Conservation (phyloP, 2,797 vertebrate genomes). For the Lutjanus campechanus region DNA sequence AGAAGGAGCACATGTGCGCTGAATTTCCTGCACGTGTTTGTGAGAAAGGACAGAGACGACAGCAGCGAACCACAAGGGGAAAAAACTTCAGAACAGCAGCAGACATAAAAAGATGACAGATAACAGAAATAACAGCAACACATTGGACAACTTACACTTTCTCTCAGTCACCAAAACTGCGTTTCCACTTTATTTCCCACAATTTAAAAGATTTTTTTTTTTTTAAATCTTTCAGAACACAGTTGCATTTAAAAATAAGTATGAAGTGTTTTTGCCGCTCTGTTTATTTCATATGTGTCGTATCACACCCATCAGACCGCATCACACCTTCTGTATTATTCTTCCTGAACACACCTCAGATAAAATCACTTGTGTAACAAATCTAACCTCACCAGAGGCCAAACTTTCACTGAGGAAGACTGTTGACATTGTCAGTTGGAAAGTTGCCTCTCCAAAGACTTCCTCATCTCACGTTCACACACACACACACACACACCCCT, state of each 20-base stretch:
- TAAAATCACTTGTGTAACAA: neutral
- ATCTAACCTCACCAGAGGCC: neutral
- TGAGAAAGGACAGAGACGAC: neutral
- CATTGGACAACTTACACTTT: neutral
- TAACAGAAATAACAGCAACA: neutral
- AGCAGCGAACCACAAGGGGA: neutral
- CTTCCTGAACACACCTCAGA: neutral
- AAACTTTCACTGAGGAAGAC: neutral
- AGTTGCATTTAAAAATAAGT: neutral
- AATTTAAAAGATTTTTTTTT: no score
- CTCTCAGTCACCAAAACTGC: neutral
- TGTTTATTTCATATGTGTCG: neutral
- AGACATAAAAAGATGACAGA: neutral
- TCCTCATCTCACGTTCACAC: neutral
- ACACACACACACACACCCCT: no score
- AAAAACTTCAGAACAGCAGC: neutral
- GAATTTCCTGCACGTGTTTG: slow-evolving; percentile 22
- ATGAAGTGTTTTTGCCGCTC: neutral
- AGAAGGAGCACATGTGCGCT: neutral
- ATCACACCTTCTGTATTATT: neutral
- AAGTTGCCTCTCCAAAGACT: neutral
- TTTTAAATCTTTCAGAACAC: neutral
- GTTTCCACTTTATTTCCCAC: neutral
- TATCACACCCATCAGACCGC: neutral
- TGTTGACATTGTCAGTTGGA: neutral